These are phyloP conservation scores for Nyctalus aviator DNA, from an alignment of 2,797 vertebrate species.

Conservation along the genomic window DNA sequence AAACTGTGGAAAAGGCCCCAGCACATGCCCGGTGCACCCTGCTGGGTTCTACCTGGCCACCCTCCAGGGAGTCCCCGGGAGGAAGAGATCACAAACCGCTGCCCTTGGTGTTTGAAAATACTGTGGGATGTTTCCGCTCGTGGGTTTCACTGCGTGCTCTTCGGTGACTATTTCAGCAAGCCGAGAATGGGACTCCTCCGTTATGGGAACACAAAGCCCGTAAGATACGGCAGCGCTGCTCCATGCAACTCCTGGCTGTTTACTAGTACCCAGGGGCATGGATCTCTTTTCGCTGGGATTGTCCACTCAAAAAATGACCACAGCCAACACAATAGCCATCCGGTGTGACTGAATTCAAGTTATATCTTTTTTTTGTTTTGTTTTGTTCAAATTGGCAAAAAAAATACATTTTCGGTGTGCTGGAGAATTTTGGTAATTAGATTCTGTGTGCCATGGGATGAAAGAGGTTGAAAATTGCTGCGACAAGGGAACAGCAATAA, in stretches of 20 bases:
- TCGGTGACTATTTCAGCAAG: neutral
- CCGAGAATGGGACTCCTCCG: neutral
- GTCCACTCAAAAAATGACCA: neutral
- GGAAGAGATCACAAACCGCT: conserved; percentile 33
- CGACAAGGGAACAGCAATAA: neutral
- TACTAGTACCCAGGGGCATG: too few species aligned
- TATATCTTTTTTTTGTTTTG: neutral
- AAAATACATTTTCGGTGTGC: neutral
- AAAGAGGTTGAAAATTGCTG: neutral
- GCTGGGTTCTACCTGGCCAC: neutral
- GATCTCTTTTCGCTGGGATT: neutral
- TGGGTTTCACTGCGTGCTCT: neutral
- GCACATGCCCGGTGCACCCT: accelerated
- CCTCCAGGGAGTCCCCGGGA: neutral
- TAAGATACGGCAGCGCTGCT: neutral
- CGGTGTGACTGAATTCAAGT: neutral
- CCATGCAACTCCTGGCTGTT: neutral
- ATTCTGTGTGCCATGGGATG: neutral
- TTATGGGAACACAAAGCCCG: neutral
- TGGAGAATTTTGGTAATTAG: neutral
- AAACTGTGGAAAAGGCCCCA: neutral
- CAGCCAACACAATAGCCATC: neutral
- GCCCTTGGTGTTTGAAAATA: neutral
- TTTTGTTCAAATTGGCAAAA: neutral
- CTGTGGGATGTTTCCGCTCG: neutral